phyloP scores from a whole-genome alignment of 1,140 invertebrate genomes.

The Plectrocnemia conspersa region DNA sequence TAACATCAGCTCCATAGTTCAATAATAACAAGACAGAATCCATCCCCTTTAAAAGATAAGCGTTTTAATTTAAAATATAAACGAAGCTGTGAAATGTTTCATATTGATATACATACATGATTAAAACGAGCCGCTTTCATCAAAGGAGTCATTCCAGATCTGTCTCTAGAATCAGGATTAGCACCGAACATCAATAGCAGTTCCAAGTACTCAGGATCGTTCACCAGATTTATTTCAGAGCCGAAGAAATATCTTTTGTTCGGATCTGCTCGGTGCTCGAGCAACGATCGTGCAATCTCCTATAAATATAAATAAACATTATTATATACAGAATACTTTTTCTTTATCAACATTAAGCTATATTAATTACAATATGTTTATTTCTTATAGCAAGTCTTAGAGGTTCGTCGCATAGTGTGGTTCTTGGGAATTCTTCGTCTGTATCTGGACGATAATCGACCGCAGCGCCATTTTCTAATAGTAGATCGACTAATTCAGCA shows the following conservation, averaged over 20 bases:
- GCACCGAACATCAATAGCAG: conserved; percentile 79
- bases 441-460: conserved; percentile 72
- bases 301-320: conserved; percentile 26
- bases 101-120: conserved; percentile 51
- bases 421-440: conserved; percentile 63
- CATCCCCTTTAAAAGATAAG: conserved; percentile 57
- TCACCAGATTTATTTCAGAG: conserved; percentile 82
- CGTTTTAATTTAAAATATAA: background rate
- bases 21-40: conserved; percentile 72
- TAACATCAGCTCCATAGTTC: conserved; percentile 75
- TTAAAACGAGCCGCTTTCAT: conserved; percentile 81
- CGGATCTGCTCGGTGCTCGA: conserved; percentile 69
- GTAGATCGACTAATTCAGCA: conserved; percentile 64
- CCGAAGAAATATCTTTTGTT: conserved; percentile 86
- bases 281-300: conserved; percentile 62
- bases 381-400: conserved; percentile 78
- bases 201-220: conserved; percentile 76
- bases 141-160: conserved; percentile 77
- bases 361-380: conserved; percentile 65
- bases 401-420: conserved; percentile 75
- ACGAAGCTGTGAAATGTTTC: background rate
- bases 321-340: conserved; percentile 2
- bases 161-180: conserved; percentile 77
- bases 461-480: conserved; percentile 74
- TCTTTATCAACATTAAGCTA: background rate